phyloP scores from a whole-genome alignment of 2,113 vertebrate species.

The Labrus mixtus region DNA sequence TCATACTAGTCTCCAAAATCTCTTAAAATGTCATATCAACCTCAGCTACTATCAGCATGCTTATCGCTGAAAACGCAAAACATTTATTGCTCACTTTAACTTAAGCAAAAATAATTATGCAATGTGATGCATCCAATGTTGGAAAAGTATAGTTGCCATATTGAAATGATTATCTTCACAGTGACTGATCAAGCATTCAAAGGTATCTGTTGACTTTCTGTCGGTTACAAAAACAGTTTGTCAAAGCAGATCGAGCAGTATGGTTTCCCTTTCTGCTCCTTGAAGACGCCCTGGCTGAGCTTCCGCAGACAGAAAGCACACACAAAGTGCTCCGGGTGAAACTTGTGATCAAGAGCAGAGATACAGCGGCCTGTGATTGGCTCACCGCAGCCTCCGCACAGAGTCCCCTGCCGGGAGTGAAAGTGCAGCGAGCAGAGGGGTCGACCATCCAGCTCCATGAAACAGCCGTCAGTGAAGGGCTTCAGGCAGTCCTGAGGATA shows the following conservation, averaged over 20 bases:
- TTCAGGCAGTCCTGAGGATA: constrained; percentile 87
- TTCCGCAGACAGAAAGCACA: constrained; percentile 90
- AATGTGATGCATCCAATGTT: background rate
- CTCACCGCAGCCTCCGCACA: constrained; percentile 84
- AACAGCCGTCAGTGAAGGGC: constrained; percentile 83
- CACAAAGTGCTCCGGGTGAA: constrained; percentile 94
- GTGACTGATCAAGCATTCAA: no score
- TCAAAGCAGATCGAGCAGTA: constrained; percentile 87
- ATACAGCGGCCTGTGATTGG: constrained; percentile 89
- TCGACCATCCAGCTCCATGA: constrained; percentile 89
- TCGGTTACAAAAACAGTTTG: constrained; percentile 85
- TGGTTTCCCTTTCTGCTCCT: constrained; percentile 84
- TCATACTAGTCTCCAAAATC: background rate
- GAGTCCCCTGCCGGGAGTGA: constrained; percentile 86
- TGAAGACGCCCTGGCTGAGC: constrained; percentile 90
- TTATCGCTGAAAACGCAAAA: background rate
- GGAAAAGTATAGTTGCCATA: background rate
- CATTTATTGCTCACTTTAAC: constrained; percentile 9
- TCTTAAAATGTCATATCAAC: background rate
- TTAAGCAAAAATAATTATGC: constrained; percentile 5
- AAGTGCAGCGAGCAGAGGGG: constrained; percentile 91
- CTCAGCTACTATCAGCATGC: no score
- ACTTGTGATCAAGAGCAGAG: constrained; percentile 85
- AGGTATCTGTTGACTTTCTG: no score
- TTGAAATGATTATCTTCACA: no score